Evolutionary conservation across 2,888 invertebrate species (phyloP).

Genomic region (Antheraea assamensis): DNA sequence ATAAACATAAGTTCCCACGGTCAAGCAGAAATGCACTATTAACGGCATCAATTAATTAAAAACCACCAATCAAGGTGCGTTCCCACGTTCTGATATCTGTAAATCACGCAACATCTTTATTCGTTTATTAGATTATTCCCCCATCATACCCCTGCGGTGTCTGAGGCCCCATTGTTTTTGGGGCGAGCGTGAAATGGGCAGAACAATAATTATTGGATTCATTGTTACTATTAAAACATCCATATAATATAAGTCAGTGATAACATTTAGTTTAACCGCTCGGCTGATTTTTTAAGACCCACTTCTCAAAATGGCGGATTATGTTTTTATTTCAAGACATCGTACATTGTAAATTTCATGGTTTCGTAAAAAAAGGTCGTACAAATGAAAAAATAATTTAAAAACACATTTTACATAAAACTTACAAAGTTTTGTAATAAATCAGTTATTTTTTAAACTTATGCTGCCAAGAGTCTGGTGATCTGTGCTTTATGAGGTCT

Average conservation of each 20-base stretch:
- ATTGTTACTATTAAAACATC: constrained; percentile 43
- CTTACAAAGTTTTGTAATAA: too few species aligned
- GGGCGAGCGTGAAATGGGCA: constrained; percentile 76
- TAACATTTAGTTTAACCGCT: neutral
- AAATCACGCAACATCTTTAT: constrained; percentile 83
- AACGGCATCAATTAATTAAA: constrained; percentile 74
- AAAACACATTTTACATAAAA: too few species aligned
- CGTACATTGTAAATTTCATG: too few species aligned
- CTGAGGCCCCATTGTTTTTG: constrained; percentile 68
- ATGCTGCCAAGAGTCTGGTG: too few species aligned
- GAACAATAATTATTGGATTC: constrained; percentile 60
- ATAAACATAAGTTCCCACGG: constrained; percentile 62
- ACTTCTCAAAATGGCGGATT: too few species aligned
- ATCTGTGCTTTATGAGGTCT: too few species aligned
- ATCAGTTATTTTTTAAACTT: too few species aligned
- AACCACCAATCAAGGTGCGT: constrained; percentile 74
- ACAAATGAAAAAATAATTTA: too few species aligned
- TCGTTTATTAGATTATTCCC: constrained; percentile 68
- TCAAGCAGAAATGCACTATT: constrained; percentile 49
- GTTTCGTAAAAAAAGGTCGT: too few species aligned
- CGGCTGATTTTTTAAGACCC: too few species aligned
- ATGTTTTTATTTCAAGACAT: too few species aligned
- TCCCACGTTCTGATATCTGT: constrained; percentile 76
- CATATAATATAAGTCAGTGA: neutral
- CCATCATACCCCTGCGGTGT: constrained; percentile 43